Evolutionary conservation across 2,797 vertebrate species (phyloP).

Genomic region (Iguana delicatissima): DNA sequence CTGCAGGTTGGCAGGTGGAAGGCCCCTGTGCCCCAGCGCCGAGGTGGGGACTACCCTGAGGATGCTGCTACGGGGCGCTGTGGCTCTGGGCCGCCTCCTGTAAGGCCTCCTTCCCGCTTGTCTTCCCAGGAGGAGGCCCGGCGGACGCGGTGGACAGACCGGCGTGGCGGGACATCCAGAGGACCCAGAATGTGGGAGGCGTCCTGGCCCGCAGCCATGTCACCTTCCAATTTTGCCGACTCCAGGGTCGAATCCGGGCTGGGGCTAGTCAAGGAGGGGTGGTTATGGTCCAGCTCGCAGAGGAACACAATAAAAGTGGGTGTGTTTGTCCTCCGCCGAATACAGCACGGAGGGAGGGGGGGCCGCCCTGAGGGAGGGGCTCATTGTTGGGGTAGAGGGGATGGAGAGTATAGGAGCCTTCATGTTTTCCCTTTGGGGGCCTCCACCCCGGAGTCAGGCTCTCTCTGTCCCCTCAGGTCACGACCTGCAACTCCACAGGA

Average conservation of each 20-base stretch:
- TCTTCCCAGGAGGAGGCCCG: conserved; percentile 88
- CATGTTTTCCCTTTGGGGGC: not conserved
- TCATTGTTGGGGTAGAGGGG: not conserved
- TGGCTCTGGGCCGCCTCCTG: not conserved
- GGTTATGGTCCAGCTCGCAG: conserved; percentile 97
- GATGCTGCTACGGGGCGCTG: too few relatives aligned
- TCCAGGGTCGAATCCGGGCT: conserved; percentile 95
- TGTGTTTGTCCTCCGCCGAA: conserved; percentile 68
- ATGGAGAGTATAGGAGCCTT: not conserved
- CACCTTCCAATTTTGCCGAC: conserved; percentile 92
- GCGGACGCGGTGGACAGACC: conserved; percentile 94
- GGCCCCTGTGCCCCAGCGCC: too few relatives aligned
- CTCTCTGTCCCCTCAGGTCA: conserved; percentile 80
- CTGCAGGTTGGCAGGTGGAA: too few relatives aligned
- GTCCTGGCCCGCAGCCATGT: conserved; percentile 86
- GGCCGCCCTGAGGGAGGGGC: too few relatives aligned
- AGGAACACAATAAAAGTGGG: conserved; percentile 96
- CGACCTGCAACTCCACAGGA: conserved; percentile 95
- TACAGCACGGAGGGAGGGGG: too few relatives aligned
- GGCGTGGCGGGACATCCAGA: conserved; percentile 93
- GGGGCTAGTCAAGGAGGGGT: conserved; percentile 94
- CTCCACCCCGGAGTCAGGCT: not conserved
- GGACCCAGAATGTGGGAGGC: conserved; percentile 95
- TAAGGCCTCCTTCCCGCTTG: too few relatives aligned
- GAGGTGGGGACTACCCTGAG: not conserved